Evolutionary conservation across 2,113 vertebrate species (phyloP), one percentile per base, ranked within the genome.

Genomic region (Mustelus asterias): DNA sequence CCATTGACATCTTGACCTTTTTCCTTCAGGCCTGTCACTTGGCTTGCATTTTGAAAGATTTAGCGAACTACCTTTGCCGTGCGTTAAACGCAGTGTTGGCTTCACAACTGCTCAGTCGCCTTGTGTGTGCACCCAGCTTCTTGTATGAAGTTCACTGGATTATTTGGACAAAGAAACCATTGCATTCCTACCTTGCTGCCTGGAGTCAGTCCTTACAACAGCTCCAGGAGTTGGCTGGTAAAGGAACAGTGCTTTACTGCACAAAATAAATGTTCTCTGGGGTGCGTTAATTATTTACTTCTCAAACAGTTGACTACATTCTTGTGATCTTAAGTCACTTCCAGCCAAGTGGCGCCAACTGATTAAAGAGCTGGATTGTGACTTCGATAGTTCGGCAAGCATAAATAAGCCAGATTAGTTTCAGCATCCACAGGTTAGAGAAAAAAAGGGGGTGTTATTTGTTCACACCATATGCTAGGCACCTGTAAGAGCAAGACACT

Each of bases 291-390:
- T 67, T 37, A 93, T 93, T 93, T 65, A 93, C 89, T 41, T 67
- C 60, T 33, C 18, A 65, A 93, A 65, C 1, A 0, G 60, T 65
- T 65, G 14, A 58, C 16, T 67, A 20, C 60, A 18, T 65, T 93
- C 89, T 93, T 93, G 16, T 93, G 60, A 65, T 93, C 89, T 37
- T 93, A 20, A 93, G 89, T 41, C 89, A 93, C 60, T 65, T 93
- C 4, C 33, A 37, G 60, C 29, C 29, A 63, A 92, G 29, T 60
- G 58, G 29, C 1, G 89, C 6, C 60, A 18, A 10, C 89, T 93
- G 60, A 93, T 93, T 37, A 93, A 37, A 65, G 5, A 65, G 89
- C 33, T 54, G 69, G 20, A 48, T 10, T 29, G 41, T 72, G 22
- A 72, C 67, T 41, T 70, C 10, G 41, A 95, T 24, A 69, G 13